Conservation (phyloP, 2,113 vertebrate genomes). For the Myrmophylax atrothorax region DNA sequence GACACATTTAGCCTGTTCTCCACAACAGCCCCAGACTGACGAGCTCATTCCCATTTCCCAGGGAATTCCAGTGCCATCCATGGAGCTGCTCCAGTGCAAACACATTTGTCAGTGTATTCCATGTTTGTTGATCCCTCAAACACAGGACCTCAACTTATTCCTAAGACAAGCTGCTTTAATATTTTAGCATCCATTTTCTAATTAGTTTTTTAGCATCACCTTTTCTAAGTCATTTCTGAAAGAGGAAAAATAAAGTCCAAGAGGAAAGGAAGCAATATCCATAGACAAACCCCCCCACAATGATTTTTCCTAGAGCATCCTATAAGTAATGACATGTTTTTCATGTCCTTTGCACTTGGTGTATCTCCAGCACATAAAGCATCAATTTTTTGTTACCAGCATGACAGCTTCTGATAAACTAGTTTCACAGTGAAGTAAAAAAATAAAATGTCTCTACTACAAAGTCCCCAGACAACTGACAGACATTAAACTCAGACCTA, state of each 20-base stretch:
- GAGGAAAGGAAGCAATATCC: background rate
- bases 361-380: background rate
- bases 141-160: background rate
- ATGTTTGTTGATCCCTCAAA: background rate
- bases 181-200: background rate
- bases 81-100: background rate
- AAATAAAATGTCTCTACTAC: background rate
- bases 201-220: background rate
- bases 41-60: background rate
- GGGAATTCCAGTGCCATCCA: background rate
- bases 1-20: background rate
- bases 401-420: background rate
- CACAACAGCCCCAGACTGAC: background rate
- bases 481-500: background rate
- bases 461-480: background rate
- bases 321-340: background rate
- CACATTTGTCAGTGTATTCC: fast-evolving
- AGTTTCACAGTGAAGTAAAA: background rate
- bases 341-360: background rate
- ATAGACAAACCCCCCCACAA: fast-evolving
- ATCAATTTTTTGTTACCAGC: background rate
- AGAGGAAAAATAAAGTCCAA: background rate
- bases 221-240: background rate
- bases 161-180: background rate
- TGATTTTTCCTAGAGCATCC: fast-evolving